Conservation (phyloP, 2,888 invertebrate species). For the Blera fallax region DNA sequence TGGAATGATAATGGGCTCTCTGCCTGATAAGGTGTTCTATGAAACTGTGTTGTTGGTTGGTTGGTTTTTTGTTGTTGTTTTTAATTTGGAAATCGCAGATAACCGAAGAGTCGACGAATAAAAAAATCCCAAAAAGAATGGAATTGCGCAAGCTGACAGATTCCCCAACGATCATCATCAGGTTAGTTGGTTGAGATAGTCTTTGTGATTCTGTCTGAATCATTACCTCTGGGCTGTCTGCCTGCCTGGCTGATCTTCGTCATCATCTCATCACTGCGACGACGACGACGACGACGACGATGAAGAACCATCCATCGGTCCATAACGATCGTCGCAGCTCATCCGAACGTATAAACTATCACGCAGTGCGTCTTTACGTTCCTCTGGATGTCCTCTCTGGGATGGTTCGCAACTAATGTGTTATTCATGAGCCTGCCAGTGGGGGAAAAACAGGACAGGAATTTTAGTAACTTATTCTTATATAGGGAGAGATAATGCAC, state of each 20-base stretch:
- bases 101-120: background rate
- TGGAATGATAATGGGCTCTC: conserved; percentile 61
- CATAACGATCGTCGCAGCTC: conserved; percentile 69
- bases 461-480: conserved; percentile 73
- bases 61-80: conserved; percentile 3
- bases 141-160: conserved; percentile 62
- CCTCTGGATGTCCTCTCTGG: conserved; percentile 36
- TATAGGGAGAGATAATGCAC: conserved; percentile 70
- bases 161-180: conserved; percentile 63
- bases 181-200: conserved; percentile 66
- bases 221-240: conserved; percentile 72
- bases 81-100: conserved; percentile 29
- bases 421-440: conserved; percentile 70
- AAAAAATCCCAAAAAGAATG: conserved; percentile 48
- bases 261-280: conserved; percentile 68
- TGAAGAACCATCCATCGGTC: conserved; percentile 67
- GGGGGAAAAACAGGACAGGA: conserved; percentile 69
- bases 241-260: conserved; percentile 72
- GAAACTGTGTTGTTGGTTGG: conserved; percentile 38
- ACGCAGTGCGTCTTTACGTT: conserved; percentile 63
- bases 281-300: conserved; percentile 17
- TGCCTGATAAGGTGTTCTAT: conserved; percentile 59
- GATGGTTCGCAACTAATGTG: conserved; percentile 66
- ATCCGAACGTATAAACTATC: conserved; percentile 70
- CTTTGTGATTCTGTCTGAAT: conserved; percentile 69